These are phyloP conservation scores for Acanthis flammea DNA, from an alignment of 2,797 vertebrate genomes.

Conservation along the genomic window DNA sequence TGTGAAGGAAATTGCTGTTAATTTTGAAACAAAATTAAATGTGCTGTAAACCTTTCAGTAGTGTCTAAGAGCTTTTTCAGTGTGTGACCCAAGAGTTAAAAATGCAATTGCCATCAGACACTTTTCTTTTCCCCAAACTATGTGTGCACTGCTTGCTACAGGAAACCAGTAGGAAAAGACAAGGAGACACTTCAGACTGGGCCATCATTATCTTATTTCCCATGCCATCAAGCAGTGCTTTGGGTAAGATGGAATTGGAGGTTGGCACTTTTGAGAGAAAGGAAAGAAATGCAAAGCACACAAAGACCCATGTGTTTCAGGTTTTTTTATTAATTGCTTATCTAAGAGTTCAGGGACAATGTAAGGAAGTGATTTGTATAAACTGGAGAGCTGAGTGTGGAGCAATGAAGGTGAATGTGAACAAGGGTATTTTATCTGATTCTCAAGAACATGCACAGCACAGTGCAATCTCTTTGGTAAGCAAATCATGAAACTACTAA, in stretches of 20 bases:
- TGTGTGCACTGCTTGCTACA: neutral
- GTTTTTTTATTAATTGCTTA: neutral
- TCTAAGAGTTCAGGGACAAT: neutral
- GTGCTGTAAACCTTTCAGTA: neutral
- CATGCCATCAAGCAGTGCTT: neutral
- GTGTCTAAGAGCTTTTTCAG: neutral
- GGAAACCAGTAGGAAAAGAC: neutral
- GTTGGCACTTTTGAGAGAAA: neutral
- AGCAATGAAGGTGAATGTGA: neutral
- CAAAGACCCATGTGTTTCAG: fast-evolving
- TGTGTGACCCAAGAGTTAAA: neutral
- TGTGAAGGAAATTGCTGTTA: neutral
- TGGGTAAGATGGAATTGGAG: neutral
- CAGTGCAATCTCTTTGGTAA: neutral
- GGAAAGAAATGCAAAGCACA: neutral
- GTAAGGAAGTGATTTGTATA: neutral
- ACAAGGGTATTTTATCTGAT: constrained; percentile 11
- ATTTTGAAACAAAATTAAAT: constrained; percentile 17
- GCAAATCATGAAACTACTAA: neutral
- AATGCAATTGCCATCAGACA: neutral
- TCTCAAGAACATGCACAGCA: neutral
- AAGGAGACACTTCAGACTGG: neutral
- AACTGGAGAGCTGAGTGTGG: neutral
- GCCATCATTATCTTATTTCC: neutral
- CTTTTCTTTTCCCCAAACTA: neutral